Evolutionary conservation across 2,888 invertebrate genomes (phyloP), one percentile per base, ranked within the genome.

Genomic region (Drosophila suboccidentalis): DNA sequence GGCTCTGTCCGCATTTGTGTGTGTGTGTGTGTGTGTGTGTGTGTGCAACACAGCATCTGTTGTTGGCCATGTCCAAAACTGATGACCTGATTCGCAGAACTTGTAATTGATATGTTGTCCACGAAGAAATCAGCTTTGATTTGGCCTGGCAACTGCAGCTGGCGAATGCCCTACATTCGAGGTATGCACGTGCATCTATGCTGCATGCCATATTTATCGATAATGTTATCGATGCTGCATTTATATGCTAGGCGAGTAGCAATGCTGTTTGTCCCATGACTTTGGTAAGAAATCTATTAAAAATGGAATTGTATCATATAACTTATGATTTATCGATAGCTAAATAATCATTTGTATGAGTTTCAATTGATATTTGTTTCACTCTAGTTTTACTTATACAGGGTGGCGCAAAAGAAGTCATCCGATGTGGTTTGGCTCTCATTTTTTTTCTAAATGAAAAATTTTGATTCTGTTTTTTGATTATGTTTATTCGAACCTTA

Each of bases 101-200:
- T 85, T 75, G 83, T 83, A 89, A 89, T 86, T 84, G 89, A 84
- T 89, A 89, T 74, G 76, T 76, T 89, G 87, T 89, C 71, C 62
- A 72, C 73, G 62, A 72, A 50, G 68, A 80, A 78, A 75, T 66
- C 80, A 66, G 67, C 47, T 62, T 62, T 62, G 51, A 64, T 71
- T 71, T 47, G 11, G 60, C 60, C n/a, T 43, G 32, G 46, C 54
- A 54, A 44, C 68, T 58, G 69, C 74, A 62, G 58, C 63, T 57
- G 69, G 36, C 67, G 29, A 73, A 73, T 87, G 66, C 76, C 88
- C 70, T 70, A 41, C 54, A 63, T 55, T 17, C 17, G 41, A 43
- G 53, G 54, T 46, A 38, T 54, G 54, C 44, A 19, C 44, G 22
- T 61, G 44, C 54, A 44, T 10, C 1, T 13, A 53, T 53, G 53